These are phyloP conservation scores for Acholoe squamosa DNA, from an alignment of 2,888 invertebrate species.

Conservation along the genomic window DNA sequence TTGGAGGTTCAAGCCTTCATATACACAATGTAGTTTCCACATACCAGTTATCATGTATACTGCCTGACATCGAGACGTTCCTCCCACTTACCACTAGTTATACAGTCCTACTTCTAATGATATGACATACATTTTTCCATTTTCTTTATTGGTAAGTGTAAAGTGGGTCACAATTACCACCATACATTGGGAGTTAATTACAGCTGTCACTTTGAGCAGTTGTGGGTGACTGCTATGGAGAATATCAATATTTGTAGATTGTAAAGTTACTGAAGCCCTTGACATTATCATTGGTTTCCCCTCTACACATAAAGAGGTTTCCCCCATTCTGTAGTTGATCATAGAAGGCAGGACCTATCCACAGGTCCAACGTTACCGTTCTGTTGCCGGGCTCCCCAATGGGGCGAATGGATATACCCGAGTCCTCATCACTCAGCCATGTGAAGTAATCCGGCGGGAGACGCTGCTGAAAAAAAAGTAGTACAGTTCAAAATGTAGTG, in stretches of 20 bases:
- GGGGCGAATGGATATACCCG: constrained; percentile 36
- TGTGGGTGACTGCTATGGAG: background rate
- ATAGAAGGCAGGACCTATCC: constrained; percentile 49
- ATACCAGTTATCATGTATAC: no score
- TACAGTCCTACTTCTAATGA: no score
- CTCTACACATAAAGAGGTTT: constrained; percentile 9
- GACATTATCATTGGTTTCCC: background rate
- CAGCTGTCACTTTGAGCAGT: no score
- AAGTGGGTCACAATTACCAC: background rate
- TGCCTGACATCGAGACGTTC: no score
- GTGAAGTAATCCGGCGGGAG: constrained; percentile 36
- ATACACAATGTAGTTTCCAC: no score
- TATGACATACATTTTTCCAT: no score
- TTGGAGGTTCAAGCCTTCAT: no score
- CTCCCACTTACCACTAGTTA: no score
- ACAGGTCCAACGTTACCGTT: constrained; percentile 42
- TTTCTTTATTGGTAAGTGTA: background rate
- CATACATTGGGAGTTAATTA: background rate
- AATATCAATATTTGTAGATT: background rate
- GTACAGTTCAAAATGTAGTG: background rate
- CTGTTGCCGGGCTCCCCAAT: constrained; percentile 11
- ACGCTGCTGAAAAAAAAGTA: constrained; percentile 43
- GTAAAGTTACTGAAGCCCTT: constrained; percentile 28
- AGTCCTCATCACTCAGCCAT: constrained; percentile 57
- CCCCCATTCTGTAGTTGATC: background rate